Base-by-base conservation (phyloP, 2,888 invertebrate genomes). In the Amphipyra berbera region DNA sequence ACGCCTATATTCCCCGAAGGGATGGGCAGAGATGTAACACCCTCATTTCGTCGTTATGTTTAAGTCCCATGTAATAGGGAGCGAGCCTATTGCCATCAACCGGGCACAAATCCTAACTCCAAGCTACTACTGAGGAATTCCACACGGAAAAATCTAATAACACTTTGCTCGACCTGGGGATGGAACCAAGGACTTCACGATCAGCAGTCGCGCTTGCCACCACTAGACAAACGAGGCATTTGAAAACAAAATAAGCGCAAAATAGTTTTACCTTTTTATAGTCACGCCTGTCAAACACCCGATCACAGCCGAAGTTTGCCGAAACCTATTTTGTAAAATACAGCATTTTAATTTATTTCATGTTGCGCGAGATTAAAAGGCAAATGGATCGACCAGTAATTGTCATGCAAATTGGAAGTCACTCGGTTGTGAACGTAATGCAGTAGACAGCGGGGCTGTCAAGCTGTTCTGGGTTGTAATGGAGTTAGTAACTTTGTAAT, bases 321-420 rank as follows among this genome's bases (percentile, higher is more conserved):
- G 15, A 35, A 46, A 54, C 42, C 44, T 57, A 62, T 67, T 70
- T 68, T 38, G 58, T 58, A 55, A 71, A 68, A 73, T 71, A 55
- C 47, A 54, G 55, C 27, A 65, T 73, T 69, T 64, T 53, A 64
- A 72, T 72, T 69, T 69, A 69, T 69, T 73, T 72, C 27, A 55
- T 69, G 60, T 58, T 64, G 54, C 45, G 33, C 50, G 53, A 47
- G 55, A 73, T 71, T 68, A 73, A 68, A 71, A 47, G 48, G 57
- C 67, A 56, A 73, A 62, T 68, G 58, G 68, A 73, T 60, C 42
- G 54, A 52, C 50, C 42, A 44, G 57, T 69, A 65, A 73, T 73
- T 73, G 55, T 74, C 61, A 73, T 73, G 74, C 66, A 73, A 73
- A 73, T 73, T 73, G 61, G 66, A 41, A 61, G 58, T 50, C 46